Conservation (phyloP, 2,888 invertebrate genomes). For the Sabatieria punctata region DNA sequence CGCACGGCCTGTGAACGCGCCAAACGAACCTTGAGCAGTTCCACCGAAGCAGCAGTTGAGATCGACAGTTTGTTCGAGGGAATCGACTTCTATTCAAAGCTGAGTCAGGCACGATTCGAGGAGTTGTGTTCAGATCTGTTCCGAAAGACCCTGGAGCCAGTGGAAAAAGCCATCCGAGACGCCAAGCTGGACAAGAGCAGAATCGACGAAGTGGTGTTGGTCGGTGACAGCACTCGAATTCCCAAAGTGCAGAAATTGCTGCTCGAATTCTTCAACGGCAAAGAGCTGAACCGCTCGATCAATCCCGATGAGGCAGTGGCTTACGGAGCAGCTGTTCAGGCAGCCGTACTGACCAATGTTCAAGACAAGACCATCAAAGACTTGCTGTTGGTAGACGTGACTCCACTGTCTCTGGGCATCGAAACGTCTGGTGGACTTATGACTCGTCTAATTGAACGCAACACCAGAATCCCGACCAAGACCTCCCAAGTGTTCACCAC, state of each 20-base stretch:
- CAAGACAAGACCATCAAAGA: conserved; percentile 60
- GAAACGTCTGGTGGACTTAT: conserved; percentile 97
- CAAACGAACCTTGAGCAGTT: conserved; percentile 49
- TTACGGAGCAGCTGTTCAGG: conserved; percentile 7
- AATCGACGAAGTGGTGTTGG: conserved; percentile 4
- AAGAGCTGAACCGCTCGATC: conserved; percentile 56
- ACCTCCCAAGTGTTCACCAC: conserved; percentile 96
- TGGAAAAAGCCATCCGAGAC: conserved; percentile 1
- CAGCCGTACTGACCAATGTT: conserved; percentile 1
- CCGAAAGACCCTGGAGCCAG: conserved; percentile 4
- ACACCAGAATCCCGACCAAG: conserved; percentile 92
- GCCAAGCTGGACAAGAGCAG: not conserved
- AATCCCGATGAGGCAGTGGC: conserved; percentile 7
- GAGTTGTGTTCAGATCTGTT: conserved; percentile 64
- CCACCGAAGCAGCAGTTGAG: conserved; percentile 46
- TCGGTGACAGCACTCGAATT: conserved; percentile 83
- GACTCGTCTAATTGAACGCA: conserved; percentile 90
- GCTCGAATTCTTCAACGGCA: conserved; percentile 69
- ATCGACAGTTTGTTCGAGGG: conserved; percentile 84
- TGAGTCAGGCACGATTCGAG: conserved; percentile 84
- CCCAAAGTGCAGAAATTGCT: conserved; percentile 11
- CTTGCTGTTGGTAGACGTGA: conserved; percentile 88
- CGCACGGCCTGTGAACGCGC: conserved; percentile 43
- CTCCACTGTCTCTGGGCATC: conserved; percentile 91
- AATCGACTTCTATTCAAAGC: conserved; percentile 79